Conservation (phyloP, 2,797 vertebrate species). For the Cyclopterus lumpus region DNA sequence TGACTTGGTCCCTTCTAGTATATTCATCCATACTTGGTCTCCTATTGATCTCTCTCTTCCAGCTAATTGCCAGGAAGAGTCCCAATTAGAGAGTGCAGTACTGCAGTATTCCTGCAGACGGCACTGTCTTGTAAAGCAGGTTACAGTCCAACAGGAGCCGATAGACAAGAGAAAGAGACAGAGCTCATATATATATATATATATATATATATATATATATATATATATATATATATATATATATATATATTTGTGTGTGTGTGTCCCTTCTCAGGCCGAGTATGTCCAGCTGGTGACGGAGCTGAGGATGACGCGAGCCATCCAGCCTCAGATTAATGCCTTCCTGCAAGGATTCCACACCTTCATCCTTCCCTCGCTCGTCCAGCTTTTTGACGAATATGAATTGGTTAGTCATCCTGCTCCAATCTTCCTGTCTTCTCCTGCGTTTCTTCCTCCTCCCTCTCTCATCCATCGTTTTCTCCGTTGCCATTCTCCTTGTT, state of each 20-base stretch:
- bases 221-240: too few species aligned
- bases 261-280: constrained; percentile 85
- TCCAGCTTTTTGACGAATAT: constrained; percentile 98
- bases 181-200: too few species aligned
- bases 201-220: too few species aligned
- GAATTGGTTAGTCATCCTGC: constrained; percentile 90
- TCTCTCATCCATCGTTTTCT: background rate
- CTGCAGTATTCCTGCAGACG: constrained; percentile 40
- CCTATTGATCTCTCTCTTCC: constrained; percentile 31
- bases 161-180: background rate
- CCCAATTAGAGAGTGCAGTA: constrained; percentile 45
- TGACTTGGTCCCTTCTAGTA: constrained; percentile 22
- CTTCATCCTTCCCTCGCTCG: constrained; percentile 95
- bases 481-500: constrained; percentile 18
- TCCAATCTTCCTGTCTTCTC: background rate
- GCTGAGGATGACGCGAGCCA: constrained; percentile 98
- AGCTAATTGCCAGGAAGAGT: constrained; percentile 19
- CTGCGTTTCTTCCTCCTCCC: background rate
- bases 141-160: background rate
- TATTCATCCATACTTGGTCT: constrained; percentile 38
- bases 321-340: constrained; percentile 98
- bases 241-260: too few species aligned
- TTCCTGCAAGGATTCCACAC: constrained; percentile 98
- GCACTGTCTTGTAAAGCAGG: constrained; percentile 36
- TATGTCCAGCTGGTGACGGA: constrained; percentile 99